Evolutionary conservation across 2,797 vertebrate species (phyloP).

Genomic region (Delichon dasypus): DNA sequence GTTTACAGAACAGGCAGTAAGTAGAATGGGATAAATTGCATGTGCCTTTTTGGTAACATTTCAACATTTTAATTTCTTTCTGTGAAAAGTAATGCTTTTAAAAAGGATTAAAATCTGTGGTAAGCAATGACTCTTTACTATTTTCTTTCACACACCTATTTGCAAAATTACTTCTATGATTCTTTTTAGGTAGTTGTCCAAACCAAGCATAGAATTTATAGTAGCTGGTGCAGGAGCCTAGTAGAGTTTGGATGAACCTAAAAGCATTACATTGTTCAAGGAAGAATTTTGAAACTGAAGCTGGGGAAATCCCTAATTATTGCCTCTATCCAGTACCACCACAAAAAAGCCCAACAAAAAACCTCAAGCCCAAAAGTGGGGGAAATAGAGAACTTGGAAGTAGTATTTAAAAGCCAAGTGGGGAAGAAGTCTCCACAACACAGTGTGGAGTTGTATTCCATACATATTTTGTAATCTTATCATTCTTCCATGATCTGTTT

Average conservation of each 20-base stretch:
- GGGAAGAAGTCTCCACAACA: background rate
- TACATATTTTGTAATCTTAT: background rate
- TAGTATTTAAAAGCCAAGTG: background rate
- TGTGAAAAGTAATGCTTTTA: background rate
- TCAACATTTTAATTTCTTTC: background rate
- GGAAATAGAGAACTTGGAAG: background rate
- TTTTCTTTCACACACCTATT: background rate
- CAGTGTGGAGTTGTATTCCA: background rate
- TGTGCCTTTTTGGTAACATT: background rate
- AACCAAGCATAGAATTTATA: background rate
- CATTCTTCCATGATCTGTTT: background rate
- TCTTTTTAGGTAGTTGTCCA: background rate
- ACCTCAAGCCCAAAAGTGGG: background rate
- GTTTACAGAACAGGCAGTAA: conserved; percentile 89
- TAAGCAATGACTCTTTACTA: background rate
- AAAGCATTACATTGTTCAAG: background rate
- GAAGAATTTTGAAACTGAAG: background rate
- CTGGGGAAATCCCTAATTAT: background rate
- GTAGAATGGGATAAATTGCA: conserved; percentile 53
- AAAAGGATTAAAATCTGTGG: background rate
- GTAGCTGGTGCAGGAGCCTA: background rate
- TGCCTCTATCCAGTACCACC: background rate
- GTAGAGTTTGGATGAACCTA: background rate
- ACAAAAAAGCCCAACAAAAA: background rate
- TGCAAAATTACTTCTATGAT: background rate